Evolutionary conservation across 2,797 vertebrate genomes (phyloP).

Genomic region (Saxicola maurus): DNA sequence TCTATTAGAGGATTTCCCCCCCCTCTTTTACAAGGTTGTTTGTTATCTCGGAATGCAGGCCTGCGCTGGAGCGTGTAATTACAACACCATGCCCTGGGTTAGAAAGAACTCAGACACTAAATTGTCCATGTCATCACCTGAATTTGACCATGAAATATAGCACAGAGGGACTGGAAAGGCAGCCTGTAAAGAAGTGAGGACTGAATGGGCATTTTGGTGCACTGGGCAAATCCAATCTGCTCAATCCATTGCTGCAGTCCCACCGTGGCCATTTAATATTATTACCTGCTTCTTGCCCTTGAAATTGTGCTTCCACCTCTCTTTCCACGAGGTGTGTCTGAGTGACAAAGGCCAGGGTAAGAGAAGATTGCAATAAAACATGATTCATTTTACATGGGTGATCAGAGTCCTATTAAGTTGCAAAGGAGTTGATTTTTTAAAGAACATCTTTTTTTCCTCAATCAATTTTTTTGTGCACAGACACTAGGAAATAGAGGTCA

Average conservation of each 20-base stretch:
- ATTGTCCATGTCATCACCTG: conserved; percentile 89
- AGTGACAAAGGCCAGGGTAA: conserved; percentile 59
- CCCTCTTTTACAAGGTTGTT: conserved; percentile 64
- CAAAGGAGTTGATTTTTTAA: conserved; percentile 44
- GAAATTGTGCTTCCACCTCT: conserved; percentile 75
- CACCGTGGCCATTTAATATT: conserved; percentile 79
- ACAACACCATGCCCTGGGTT: conserved; percentile 84
- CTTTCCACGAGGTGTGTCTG: conserved; percentile 56
- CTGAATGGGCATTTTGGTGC: conserved; percentile 70
- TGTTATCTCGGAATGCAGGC: conserved; percentile 75
- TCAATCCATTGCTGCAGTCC: conserved; percentile 81
- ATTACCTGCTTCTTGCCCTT: conserved; percentile 80
- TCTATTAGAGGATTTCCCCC: conserved; percentile 40
- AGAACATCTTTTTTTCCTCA: conserved; percentile 14
- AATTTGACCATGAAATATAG: conserved; percentile 83
- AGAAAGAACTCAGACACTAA: conserved; percentile 87
- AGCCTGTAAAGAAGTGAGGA: conserved; percentile 59
- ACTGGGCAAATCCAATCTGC: conserved; percentile 72
- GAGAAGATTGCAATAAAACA: conserved; percentile 55
- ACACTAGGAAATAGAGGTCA: background rate
- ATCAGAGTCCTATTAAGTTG: conserved; percentile 57
- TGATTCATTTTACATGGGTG: conserved; percentile 51
- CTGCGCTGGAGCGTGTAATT: conserved; percentile 83
- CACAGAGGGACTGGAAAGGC: conserved; percentile 75
- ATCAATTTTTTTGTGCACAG: background rate